Evolutionary conservation across 1,140 invertebrate genomes (phyloP).

Genomic region (Nasonia vitripennis): DNA sequence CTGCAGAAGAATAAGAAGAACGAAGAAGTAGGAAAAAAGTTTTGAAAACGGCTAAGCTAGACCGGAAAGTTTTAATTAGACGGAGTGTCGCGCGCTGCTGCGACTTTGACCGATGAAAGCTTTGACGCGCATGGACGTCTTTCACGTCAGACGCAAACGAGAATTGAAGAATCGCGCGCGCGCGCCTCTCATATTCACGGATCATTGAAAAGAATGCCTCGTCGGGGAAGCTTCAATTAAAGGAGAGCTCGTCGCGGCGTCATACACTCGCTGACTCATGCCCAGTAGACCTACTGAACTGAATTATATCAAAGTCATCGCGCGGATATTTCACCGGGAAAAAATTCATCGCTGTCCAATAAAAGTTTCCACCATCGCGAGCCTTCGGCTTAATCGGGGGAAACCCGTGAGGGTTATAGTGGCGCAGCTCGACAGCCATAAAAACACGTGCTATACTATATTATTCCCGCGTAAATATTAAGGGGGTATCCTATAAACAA

Average conservation of each 20-base stretch:
- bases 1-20: no score
- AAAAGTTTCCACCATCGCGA: no score
- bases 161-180: constrained; percentile 36
- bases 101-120: constrained; percentile 37
- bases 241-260: neutral
- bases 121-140: neutral
- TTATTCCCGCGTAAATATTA: no score
- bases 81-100: constrained; percentile 9
- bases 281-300: no score
- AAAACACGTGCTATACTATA: no score
- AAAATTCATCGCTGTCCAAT: no score
- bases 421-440: no score
- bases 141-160: constrained; percentile 15
- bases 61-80: constrained; percentile 47
- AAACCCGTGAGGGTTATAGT: no score
- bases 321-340: no score
- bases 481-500: neutral
- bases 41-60: constrained; percentile 22
- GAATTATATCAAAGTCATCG: no score
- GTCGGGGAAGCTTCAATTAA: neutral
- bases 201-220: constrained; percentile 24
- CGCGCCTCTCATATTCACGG: neutral
- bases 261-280: no score
- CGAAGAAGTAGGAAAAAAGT: neutral
- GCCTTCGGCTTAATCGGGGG: no score